Percentiles rank a stretch among this genome's conserved stretches.
Conservation (phyloP, 2,888 invertebrate genomes). For the Odontothrips loti region DNA sequence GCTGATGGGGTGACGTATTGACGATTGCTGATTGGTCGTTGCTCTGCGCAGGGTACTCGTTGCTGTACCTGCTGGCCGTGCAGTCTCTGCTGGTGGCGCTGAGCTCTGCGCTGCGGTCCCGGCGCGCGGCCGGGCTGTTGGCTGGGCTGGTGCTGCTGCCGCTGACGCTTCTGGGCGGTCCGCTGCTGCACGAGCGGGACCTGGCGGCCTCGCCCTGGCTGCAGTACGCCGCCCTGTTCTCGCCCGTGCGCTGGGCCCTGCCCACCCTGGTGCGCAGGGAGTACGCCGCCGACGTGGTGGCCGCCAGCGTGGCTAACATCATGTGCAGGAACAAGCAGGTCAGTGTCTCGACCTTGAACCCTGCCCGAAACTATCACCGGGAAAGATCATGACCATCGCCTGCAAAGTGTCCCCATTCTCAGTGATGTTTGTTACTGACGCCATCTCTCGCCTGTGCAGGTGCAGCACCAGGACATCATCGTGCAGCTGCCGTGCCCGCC, state of each 20-base stretch:
- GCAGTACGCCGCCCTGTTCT: conserved; percentile 57
- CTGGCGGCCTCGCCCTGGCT: conserved; percentile 56
- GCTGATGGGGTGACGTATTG: no score
- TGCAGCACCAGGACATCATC: conserved; percentile 82
- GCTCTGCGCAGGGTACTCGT: conserved; percentile 58
- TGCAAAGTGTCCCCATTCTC: no score
- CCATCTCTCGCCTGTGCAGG: conserved; percentile 51
- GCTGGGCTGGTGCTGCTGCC: conserved; percentile 59
- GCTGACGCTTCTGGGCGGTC: conserved; percentile 62
- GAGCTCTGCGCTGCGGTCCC: conserved; percentile 62
- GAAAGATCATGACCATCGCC: no score
- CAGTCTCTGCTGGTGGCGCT: conserved; percentile 65
- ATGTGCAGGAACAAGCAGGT: conserved; percentile 71
- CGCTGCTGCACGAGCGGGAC: conserved; percentile 63
- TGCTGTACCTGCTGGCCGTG: conserved; percentile 63
- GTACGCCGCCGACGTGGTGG: conserved; percentile 60
- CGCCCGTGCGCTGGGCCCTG: conserved; percentile 69
- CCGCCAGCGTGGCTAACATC: conserved; percentile 52
- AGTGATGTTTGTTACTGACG: background rate
- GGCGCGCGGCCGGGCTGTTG: conserved; percentile 59
- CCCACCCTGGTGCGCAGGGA: conserved; percentile 64
- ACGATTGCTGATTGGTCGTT: no score
- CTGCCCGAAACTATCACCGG: no score
- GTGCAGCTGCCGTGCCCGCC: conserved; percentile 76
- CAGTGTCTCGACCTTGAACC: conserved; percentile 38